Base-by-base conservation (phyloP, 2,888 invertebrate species). In the Meliscaeva auricollis region DNA sequence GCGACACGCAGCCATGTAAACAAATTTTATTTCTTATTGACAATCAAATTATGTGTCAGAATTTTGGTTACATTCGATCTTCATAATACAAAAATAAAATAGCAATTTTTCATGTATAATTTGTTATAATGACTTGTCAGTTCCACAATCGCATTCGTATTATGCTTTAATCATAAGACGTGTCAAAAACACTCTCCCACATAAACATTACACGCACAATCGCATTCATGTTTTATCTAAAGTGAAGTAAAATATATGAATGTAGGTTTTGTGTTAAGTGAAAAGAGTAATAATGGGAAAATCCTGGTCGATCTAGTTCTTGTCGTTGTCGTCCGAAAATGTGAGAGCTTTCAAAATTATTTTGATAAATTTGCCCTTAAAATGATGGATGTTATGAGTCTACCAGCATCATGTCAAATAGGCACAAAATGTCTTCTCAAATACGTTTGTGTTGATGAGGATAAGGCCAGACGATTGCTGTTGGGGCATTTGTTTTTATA, bases 121-220 rank as follows among this genome's bases (percentile, higher is more conserved):
- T 20, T 48, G 20, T 22, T 13, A 54, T 54, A 54, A n/a, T 52
- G 3, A 58, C 15, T 17, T 32, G n/a, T 20, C 22, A 22, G 17
- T 20, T n/a, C 2, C 50, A 22, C 20, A 66, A 35, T 50, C 17
- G 32, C n/a, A n/a, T 20, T 66, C 20, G 13, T 48, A 30, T 32
- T 32, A 38, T 9, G 38, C 32, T 66, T 50, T 35, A 35, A 22
- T 50, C 50, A 50, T n/a, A 38, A 50, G 50, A 50, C 35, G n/a
- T 66, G 66, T 50, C 66, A 66, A 66, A 66, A 50, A 50, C 66
- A 66, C 13, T 64, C 35, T 11, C 20, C 20, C 35, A 50, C 50
- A 66, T n/a, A 50, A 30, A 48, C 35, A 32, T 20, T 11, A n/a
- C 26, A 13, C 32, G 48, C 66, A 48, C 48, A 35, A 20, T 20